A percentile compares a stretch with the other conserved stretches of the same genome.
Conservation (phyloP, 2,113 vertebrate species). For the Falcunculus frontatus region DNA sequence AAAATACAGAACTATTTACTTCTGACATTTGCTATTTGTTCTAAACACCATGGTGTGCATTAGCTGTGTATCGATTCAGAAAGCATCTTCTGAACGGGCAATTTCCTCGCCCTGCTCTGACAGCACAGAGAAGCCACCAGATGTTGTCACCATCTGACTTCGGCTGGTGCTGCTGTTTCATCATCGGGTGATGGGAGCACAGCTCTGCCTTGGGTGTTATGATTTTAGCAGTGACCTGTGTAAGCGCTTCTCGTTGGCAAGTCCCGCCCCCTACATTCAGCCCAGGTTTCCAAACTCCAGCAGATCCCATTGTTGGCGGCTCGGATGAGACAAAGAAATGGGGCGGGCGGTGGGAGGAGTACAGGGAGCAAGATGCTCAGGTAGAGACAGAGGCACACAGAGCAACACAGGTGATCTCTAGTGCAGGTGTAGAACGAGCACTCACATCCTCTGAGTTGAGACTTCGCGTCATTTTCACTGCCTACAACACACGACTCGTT, state of each 20-base stretch:
- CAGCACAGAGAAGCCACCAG: neutral
- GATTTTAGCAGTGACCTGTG: neutral
- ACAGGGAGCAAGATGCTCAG: slow-evolving; percentile 47
- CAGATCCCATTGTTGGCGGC: slow-evolving; percentile 9
- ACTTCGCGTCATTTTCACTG: slow-evolving; percentile 31
- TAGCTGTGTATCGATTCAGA: slow-evolving; percentile 14
- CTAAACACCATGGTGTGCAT: neutral
- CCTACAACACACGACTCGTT: slow-evolving; percentile 20
- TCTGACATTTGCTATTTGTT: slow-evolving; percentile 10
- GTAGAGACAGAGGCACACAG: slow-evolving; percentile 50
- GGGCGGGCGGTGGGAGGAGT: slow-evolving; percentile 66
- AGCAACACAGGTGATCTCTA: slow-evolving; percentile 57
- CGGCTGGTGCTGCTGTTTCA: neutral
- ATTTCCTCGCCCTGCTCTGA: neutral
- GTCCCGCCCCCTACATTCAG: neutral
- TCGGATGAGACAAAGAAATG: slow-evolving; percentile 51
- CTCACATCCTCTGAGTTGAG: slow-evolving; percentile 27
- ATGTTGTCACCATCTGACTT: neutral
- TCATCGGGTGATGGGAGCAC: neutral
- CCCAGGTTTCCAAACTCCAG: neutral
- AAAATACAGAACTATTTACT: slow-evolving; percentile 2
- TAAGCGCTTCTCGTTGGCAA: neutral
- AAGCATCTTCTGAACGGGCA: neutral
- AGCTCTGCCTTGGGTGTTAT: neutral
- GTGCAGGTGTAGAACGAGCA: slow-evolving; percentile 29